Conservation (phyloP, 2,797 vertebrate genomes). For the Muraenolepis orangiensis region DNA sequence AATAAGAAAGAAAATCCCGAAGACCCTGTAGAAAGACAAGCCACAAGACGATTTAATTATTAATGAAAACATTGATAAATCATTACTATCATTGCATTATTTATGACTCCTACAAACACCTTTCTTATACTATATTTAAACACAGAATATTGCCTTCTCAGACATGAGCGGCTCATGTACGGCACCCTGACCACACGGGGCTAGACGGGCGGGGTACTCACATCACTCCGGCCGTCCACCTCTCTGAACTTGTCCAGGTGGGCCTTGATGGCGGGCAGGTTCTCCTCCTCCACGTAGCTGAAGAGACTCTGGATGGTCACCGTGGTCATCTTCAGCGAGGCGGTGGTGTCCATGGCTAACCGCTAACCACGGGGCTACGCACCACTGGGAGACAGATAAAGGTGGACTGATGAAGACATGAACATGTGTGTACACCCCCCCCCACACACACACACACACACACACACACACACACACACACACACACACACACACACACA, state of each 20-base stretch:
- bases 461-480: too few relatives aligned
- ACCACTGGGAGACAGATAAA: conserved; percentile 29
- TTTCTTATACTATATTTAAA: not conserved
- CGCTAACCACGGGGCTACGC: conserved; percentile 33
- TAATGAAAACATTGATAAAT: not conserved
- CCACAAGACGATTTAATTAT: not conserved
- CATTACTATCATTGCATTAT: not conserved
- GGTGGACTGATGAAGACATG: conserved; percentile 14
- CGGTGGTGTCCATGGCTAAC: conserved; percentile 73
- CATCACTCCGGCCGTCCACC: conserved; percentile 94
- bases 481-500: too few relatives aligned
- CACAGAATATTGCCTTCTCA: not conserved
- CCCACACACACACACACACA: too few relatives aligned
- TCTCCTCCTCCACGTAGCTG: conserved; percentile 91
- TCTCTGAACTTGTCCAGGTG: conserved; percentile 94
- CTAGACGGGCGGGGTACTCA: conserved; percentile 50
- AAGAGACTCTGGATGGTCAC: conserved; percentile 88
- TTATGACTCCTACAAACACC: not conserved
- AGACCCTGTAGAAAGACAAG: not conserved
- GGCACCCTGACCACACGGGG: not conserved
- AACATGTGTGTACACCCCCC: not conserved
- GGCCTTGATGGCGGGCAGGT: conserved; percentile 86
- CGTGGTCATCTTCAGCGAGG: conserved; percentile 84
- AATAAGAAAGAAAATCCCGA: not conserved
- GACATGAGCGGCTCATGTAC: too few relatives aligned